A percentile compares a stretch with the other conserved stretches of the same genome.
phyloP scores from a whole-genome alignment of 2,113 vertebrate species.

The Hypocryptadius cinnamomeus region DNA sequence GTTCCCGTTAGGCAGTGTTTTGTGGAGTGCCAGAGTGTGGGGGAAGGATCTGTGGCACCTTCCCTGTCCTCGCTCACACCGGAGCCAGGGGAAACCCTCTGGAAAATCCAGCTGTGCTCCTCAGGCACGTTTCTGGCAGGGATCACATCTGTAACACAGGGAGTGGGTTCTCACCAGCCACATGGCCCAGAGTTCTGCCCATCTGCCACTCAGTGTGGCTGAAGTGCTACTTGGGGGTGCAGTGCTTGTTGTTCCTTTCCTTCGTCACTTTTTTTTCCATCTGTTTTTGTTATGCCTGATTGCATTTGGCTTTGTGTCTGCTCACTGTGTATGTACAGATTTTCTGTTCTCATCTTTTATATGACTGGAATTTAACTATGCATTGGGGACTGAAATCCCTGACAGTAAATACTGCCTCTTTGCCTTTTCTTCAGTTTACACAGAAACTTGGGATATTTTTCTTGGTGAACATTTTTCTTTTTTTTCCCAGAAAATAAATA shows the following conservation, averaged over 20 bases:
- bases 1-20: constrained; percentile 64
- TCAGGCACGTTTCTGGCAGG: neutral
- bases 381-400: neutral
- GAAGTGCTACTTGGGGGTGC: neutral
- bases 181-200: neutral
- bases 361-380: neutral
- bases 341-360: neutral
- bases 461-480: neutral
- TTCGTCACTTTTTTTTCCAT: neutral
- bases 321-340: neutral
- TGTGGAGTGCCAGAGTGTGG: neutral
- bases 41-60: neutral
- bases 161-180: neutral
- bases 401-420: neutral
- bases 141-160: neutral
- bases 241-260: neutral
- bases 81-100: neutral
- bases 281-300: neutral
- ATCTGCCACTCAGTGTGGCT: neutral
- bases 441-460: neutral
- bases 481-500: neutral
- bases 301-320: neutral
- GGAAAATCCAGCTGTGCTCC: neutral
- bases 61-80: neutral
- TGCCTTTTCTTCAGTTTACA: neutral